A percentile compares a stretch with the other conserved stretches of the same genome.
These are phyloP conservation scores for Scolopax rusticola DNA, from an alignment of 2,797 vertebrate species.

Conservation along the genomic window DNA sequence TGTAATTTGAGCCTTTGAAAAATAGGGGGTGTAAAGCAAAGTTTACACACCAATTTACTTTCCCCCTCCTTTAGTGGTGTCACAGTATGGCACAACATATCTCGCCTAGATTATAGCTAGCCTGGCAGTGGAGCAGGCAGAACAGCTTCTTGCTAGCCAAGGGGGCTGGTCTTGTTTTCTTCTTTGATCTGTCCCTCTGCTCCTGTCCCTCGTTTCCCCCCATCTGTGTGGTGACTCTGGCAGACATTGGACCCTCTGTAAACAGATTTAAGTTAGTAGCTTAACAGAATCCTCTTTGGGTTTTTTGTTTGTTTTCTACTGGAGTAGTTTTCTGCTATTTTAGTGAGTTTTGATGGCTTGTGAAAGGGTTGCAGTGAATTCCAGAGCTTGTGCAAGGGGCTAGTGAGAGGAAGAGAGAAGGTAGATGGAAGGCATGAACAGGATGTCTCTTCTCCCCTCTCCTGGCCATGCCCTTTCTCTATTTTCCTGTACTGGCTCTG, in stretches of 20 bases:
- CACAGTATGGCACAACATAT: neutral
- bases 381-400: neutral
- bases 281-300: neutral
- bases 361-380: neutral
- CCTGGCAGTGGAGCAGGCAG: neutral
- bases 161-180: neutral
- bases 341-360: neutral
- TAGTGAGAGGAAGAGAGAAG: neutral
- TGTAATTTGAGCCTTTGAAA: conserved; percentile 38
- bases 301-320: neutral
- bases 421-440: neutral
- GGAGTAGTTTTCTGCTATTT: neutral
- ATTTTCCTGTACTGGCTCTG: neutral
- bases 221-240: rapidly evolving
- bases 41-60: conserved; percentile 26
- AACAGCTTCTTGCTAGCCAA: neutral
- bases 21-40: neutral
- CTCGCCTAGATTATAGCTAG: neutral
- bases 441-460: neutral
- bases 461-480: neutral
- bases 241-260: neutral
- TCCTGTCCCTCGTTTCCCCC: neutral
- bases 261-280: neutral
- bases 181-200: neutral
- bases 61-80: neutral